Percentiles rank a stretch among this genome's conserved stretches.
These are phyloP conservation scores for Scomber japonicus DNA, from an alignment of 2,113 vertebrate species.

Conservation along the genomic window DNA sequence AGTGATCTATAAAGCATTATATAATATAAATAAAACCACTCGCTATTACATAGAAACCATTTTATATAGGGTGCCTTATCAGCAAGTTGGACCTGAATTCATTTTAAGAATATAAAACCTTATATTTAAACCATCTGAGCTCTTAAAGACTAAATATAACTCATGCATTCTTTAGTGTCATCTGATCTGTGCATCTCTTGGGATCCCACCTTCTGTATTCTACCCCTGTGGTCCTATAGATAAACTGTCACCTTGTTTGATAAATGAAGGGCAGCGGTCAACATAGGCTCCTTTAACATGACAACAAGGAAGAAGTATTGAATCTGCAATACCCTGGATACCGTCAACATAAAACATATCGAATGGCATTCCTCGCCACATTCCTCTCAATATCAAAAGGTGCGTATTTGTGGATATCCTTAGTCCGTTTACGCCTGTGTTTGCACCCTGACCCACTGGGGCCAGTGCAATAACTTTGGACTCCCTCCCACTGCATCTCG, in stretches of 20 bases:
- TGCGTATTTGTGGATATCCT: constrained; percentile 87
- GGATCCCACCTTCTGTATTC: constrained; percentile 52
- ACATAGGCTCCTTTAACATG: constrained; percentile 78
- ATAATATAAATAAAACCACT: background rate
- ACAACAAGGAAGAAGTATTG: constrained; percentile 82
- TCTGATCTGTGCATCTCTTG: constrained; percentile 46
- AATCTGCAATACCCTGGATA: constrained; percentile 78
- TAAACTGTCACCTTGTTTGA: constrained; percentile 82
- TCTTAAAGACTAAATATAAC: background rate
- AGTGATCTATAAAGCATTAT: background rate
- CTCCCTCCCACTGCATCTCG: constrained; percentile 80
- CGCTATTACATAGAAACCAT: background rate
- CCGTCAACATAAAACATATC: constrained; percentile 83
- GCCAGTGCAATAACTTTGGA: constrained; percentile 84
- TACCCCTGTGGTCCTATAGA: constrained; percentile 80
- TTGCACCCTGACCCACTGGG: constrained; percentile 82
- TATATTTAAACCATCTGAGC: background rate
- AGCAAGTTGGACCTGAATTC: background rate
- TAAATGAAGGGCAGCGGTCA: constrained; percentile 78
- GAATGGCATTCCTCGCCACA: constrained; percentile 75
- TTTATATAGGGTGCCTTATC: background rate
- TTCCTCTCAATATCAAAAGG: constrained; percentile 85
- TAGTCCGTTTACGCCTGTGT: constrained; percentile 84
- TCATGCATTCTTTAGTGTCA: constrained; percentile 37
- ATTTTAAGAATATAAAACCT: background rate